A percentile compares a stretch with the other conserved stretches of the same genome.
Evolutionary conservation across 2,888 invertebrate genomes (phyloP).

Genomic region (Flabesymbios commensalis): DNA sequence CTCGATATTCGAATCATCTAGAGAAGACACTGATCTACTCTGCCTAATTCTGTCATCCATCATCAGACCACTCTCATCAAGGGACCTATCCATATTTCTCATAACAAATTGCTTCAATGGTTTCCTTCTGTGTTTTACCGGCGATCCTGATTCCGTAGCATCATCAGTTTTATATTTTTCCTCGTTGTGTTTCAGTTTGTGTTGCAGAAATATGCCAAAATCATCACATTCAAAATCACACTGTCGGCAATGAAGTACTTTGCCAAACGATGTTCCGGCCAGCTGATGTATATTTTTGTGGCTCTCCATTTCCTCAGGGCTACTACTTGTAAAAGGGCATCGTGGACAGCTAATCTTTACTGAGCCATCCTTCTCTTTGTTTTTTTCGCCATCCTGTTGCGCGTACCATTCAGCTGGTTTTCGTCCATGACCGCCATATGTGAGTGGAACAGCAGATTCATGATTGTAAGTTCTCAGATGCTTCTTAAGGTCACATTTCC

Average conservation of each 20-base stretch:
- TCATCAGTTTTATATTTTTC: too few species aligned
- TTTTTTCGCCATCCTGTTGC: background rate
- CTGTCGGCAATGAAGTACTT: slow-evolving; percentile 45
- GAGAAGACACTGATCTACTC: too few species aligned
- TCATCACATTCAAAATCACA: slow-evolving; percentile 49
- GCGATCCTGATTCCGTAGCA: too few species aligned
- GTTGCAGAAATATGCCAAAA: slow-evolving; percentile 49
- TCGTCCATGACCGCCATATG: slow-evolving; percentile 22
- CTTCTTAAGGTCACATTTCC: slow-evolving; percentile 60
- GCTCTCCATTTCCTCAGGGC: too few species aligned
- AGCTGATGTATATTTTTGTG: slow-evolving; percentile 43
- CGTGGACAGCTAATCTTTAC: too few species aligned
- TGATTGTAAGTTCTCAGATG: slow-evolving; percentile 56
- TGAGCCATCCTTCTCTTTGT: background rate
- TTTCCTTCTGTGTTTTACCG: too few species aligned
- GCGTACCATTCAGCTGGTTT: slow-evolving; percentile 7
- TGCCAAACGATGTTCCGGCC: slow-evolving; percentile 4
- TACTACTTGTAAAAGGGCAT: too few species aligned
- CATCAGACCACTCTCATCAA: too few species aligned
- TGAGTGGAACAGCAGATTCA: slow-evolving; percentile 21
- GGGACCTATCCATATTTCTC: too few species aligned
- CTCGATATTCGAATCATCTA: too few species aligned
- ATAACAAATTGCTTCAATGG: too few species aligned
- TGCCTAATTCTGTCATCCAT: too few species aligned
- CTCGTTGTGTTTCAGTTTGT: slow-evolving; percentile 49